Base-by-base conservation (phyloP, 37 sponge, comb jelly and placozoan genomes). In the Trichoplax adhaerens region DNA sequence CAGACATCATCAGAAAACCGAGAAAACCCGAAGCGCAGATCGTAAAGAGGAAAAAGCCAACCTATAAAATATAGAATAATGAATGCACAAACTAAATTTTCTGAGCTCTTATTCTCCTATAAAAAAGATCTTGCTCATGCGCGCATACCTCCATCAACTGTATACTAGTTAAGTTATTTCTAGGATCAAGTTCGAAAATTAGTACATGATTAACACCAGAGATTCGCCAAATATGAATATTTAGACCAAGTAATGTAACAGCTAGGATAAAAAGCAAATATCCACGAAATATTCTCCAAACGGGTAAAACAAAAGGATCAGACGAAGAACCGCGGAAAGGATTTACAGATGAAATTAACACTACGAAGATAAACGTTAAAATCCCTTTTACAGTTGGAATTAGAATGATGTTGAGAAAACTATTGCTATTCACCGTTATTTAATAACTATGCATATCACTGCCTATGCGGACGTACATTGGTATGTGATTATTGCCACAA, bases 121-220 rank as follows among this genome's bases (percentile, higher is more conserved):
- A 66, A 12, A 72, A 65, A 75, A 47, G 10, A 72, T 57, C 6
- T 52, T 6, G 47, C 3, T 48, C 53, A 76, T 57, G 53, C 29
- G 29, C 29, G 0, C 83, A 8, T 64, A 93, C 94, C 58, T 77
- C 86, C 70, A 88, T 80, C 1, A 93, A 79, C 60, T 93, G 76
- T 4, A 79, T 70, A 63, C 71, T 80, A 69, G 74, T 83, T 63
- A 88, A 76, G 59, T 88, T 62, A 75, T 93, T 59, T 29, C 94
- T 63, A 1, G 94, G 94, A 72, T 93, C 75, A 66, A 88, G 78
- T 68, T 85, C 94, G 65, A 93, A 93, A 46, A 93, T 93, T 71
- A 93, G 86, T 2, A 88, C 83, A 78, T 79, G 83, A 65, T 93
- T 93, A 48, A 93, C 94, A 2, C 94, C 94, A 5, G 73, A 72